A percentile compares a stretch with the other conserved stretches of the same genome.
phyloP scores from a whole-genome alignment of 2,888 invertebrate genomes.

The Ochropleura plecta region DNA sequence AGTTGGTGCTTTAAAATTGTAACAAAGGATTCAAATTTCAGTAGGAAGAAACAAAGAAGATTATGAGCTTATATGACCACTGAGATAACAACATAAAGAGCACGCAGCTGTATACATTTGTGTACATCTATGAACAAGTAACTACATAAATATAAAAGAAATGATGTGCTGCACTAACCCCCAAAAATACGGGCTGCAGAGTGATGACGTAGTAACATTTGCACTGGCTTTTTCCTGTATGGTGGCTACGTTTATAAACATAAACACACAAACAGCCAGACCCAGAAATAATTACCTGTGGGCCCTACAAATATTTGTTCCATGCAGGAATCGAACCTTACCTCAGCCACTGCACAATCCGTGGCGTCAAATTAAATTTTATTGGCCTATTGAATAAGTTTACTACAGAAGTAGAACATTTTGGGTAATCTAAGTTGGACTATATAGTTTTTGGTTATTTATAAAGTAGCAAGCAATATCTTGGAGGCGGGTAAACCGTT shows the following conservation, averaged over 20 bases:
- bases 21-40: neutral
- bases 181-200: neutral
- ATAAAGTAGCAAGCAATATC: slow-evolving; percentile 1
- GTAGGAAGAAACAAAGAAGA: neutral
- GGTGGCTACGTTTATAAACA: no score
- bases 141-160: neutral
- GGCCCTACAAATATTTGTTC: no score
- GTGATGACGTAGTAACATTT: neutral
- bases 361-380: neutral
- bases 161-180: neutral
- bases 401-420: neutral
- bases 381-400: neutral
- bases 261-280: no score
- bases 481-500: neutral
- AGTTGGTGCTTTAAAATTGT: slow-evolving; percentile 26
- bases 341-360: no score
- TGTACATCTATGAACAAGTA: neutral
- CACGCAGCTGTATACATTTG: neutral
- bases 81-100: neutral
- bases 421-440: neutral
- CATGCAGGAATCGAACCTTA: no score
- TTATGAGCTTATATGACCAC: neutral
- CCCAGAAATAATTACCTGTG: no score
- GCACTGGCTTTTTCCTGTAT: no score
- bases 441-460: neutral